Evolutionary conservation across 2,797 vertebrate species (phyloP), one percentile per base, ranked within the genome.

Genomic region (Myotis planiceps): DNA sequence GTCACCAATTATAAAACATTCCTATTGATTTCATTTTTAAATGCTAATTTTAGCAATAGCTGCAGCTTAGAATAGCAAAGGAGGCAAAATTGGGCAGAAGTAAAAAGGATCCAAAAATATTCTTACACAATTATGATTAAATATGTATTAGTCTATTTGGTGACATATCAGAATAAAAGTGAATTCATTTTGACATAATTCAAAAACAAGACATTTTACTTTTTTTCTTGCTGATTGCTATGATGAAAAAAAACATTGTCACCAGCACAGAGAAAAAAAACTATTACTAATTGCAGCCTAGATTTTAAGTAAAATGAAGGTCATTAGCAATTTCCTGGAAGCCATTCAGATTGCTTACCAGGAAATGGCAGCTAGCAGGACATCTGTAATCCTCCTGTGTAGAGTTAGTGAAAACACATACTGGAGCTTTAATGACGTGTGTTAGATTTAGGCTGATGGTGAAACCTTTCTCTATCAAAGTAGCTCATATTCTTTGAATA

Each of bases 241-340:
- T 93, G 92, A 89, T 96, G 88, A 95, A 96, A 97, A 96, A 96
- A 96, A 98, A 93, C 93, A 96, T 90, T 96, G 74, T 91, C 97
- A 88, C 93, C 85, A 96, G 90, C 76, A 74, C 75, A 66, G 82
- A 94, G 55, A 96, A 96, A 84, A 84, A 92, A 97, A 97, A 95
- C 93, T 96, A 88, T 96, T 95, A 95, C 96, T 98, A 96, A 97
- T 97, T 96, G 69, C 92, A 97, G 95, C 21, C 60, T 93, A 92
- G 90, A 96, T 97, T 97, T 97, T 96, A 96, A 94, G 88, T 97
- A 95, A 96, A 97, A 96, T 97, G 88, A 93, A 97, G 96, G 94
- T 97, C 94, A 97, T 97, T 96, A 97, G 93, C 92, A 97, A 96
- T 97, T 98, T 98, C 96, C 97, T 97, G 95, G 97, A 97, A 97